A percentile compares a stretch with the other conserved stretches of the same genome.
Conservation (phyloP, 1,140 invertebrate genomes). For the Batillaria attramentaria region DNA sequence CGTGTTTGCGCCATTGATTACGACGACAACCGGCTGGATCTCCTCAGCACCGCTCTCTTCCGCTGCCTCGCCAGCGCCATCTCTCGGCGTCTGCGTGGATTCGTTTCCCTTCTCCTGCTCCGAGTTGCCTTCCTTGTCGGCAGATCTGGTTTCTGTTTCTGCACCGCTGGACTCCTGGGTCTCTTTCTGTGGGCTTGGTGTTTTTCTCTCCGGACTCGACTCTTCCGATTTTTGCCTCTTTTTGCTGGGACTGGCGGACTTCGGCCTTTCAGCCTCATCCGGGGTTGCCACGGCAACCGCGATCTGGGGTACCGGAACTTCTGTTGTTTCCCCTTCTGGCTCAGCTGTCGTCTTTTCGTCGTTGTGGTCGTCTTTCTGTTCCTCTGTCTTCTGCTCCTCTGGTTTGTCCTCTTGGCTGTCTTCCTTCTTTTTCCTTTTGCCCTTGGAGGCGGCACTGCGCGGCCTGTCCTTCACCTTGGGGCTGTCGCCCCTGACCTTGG, state of each 20-base stretch:
- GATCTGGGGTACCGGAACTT: too few species aligned
- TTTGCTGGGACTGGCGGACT: too few species aligned
- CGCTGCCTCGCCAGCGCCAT: too few species aligned
- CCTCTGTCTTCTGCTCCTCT: conserved; percentile 14
- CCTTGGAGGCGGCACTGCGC: conserved; percentile 33
- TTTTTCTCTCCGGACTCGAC: conserved; percentile 27
- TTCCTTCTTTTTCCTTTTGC: conserved; percentile 46
- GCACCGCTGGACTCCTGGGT: not conserved
- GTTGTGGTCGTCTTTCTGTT: conserved; percentile 26
- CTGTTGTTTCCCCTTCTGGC: too few species aligned
- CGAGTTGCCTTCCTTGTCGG: not conserved
- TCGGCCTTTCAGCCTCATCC: too few species aligned
- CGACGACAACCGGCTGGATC: too few species aligned
- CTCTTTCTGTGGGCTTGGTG: conserved; percentile 15
- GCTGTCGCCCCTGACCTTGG: not conserved
- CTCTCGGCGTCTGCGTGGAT: too few species aligned
- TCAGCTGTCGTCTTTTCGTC: conserved; percentile 33
- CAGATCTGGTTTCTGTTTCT: not conserved
- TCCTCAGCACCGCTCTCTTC: too few species aligned
- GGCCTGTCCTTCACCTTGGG: conserved; percentile 17
- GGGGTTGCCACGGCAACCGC: too few species aligned
- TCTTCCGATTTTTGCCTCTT: too few species aligned
- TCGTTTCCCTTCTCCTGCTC: too few species aligned
- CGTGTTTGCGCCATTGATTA: too few species aligned
- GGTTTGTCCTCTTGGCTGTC: conserved; percentile 45